phyloP scores from a whole-genome alignment of 2,797 vertebrate species.

The Podarcis lilfordi region DNA sequence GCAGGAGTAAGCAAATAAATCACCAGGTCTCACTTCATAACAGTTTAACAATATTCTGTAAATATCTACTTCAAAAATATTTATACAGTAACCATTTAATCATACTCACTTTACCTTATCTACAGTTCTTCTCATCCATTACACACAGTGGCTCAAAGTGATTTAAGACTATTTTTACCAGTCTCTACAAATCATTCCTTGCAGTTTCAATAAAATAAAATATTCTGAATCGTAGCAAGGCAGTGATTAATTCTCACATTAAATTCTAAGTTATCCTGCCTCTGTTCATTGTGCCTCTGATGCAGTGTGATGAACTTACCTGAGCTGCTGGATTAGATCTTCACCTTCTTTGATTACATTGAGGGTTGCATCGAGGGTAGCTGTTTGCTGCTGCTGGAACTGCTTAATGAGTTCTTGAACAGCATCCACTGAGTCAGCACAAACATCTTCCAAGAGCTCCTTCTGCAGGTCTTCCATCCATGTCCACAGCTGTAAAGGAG shows the following conservation, averaged over 20 bases:
- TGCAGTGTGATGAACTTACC: conserved; percentile 80
- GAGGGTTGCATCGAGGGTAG: conserved; percentile 94
- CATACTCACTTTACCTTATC: conserved; percentile 44
- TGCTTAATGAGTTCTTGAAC: conserved; percentile 98
- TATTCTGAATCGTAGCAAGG: conserved; percentile 27
- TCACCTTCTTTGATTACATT: conserved; percentile 99
- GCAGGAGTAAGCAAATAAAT: conserved; percentile 52
- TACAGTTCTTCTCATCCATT: conserved; percentile 52
- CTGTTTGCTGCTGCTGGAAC: conserved; percentile 97
- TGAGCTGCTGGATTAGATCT: conserved; percentile 97
- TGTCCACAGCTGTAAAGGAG: conserved; percentile 89
- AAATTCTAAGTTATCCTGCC: conserved; percentile 15
- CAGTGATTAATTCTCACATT: conserved; percentile 4
- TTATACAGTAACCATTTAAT: conserved; percentile 58
- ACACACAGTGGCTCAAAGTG: conserved; percentile 45
- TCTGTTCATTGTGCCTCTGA: not conserved
- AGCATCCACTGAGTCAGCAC: conserved; percentile 93
- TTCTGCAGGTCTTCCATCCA: conserved; percentile 99
- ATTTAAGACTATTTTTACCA: conserved; percentile 52
- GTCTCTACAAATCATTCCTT: conserved; percentile 59
- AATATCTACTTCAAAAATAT: conserved; percentile 56
- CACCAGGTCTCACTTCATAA: not conserved
- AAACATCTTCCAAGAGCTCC: conserved; percentile 95
- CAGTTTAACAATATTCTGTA: conserved; percentile 55
- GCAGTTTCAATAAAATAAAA: conserved; percentile 47